phyloP scores from a whole-genome alignment of 2,113 vertebrate genomes.

The Ictalurus furcatus region DNA sequence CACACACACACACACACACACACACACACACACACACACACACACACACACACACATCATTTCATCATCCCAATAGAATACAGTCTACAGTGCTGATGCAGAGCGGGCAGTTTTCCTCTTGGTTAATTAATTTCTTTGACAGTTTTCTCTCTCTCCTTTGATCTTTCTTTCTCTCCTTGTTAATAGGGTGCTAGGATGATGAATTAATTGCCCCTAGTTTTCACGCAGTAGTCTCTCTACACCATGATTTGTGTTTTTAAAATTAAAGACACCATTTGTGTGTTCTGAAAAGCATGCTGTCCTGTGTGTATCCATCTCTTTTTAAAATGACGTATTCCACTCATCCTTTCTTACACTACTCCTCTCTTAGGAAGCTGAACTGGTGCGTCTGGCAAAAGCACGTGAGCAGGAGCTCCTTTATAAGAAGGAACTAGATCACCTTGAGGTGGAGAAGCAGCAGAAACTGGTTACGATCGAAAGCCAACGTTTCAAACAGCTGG shows the following conservation, averaged over 20 bases:
- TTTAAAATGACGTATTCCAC: background rate
- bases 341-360: background rate
- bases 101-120: background rate
- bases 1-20: no score
- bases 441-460: conserved; percentile 79
- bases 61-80: background rate
- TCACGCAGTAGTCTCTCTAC: background rate
- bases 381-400: conserved; percentile 74
- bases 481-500: conserved; percentile 75
- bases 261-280: background rate
- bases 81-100: background rate
- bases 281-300: background rate
- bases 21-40: background rate
- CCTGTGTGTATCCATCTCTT: background rate
- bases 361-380: conserved; percentile 77
- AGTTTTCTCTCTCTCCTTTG: conserved; percentile 3
- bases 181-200: background rate
- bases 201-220: background rate
- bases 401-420: conserved; percentile 80
- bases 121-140: background rate
- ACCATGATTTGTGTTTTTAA: background rate
- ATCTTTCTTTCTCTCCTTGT: background rate
- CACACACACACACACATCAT: background rate
- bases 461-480: conserved; percentile 74
- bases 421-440: conserved; percentile 69